Evolutionary conservation across 2,797 vertebrate species (phyloP).

Genomic region (Neosalanx taihuensis): DNA sequence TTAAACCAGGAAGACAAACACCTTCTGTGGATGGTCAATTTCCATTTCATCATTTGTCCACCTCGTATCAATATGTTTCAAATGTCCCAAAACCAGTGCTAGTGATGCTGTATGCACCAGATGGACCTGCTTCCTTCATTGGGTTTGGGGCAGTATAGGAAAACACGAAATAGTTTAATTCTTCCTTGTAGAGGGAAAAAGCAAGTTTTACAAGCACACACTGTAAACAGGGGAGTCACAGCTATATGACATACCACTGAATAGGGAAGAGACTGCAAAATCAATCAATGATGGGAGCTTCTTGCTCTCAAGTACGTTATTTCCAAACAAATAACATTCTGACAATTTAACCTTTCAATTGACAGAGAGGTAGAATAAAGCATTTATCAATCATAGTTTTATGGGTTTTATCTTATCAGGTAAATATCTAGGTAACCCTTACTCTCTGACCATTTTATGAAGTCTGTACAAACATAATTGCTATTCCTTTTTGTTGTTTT

Average conservation of each 20-base stretch:
- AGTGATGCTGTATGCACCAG: constrained; percentile 3
- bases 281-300: constrained; percentile 71
- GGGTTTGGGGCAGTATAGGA: neutral
- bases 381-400: constrained; percentile 62
- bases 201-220: constrained; percentile 74
- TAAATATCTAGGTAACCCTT: constrained; percentile 69
- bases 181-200: constrained; percentile 55
- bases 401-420: constrained; percentile 68
- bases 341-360: constrained; percentile 63
- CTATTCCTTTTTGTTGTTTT: constrained; percentile 46
- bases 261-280: constrained; percentile 74
- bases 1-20: constrained; percentile 11
- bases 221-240: constrained; percentile 77
- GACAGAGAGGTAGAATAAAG: constrained; percentile 87
- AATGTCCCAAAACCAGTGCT: constrained; percentile 2
- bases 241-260: constrained; percentile 74
- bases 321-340: constrained; percentile 75
- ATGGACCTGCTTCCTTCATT: neutral
- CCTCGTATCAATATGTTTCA: neutral
- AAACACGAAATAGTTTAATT: constrained; percentile 9
- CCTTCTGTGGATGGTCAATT: constrained; percentile 1
- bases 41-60: neutral
- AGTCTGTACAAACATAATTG: constrained; percentile 75
- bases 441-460: constrained; percentile 77
- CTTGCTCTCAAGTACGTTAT: constrained; percentile 70